These are phyloP conservation scores for Hemibagrus guttatus DNA, from an alignment of 2,797 vertebrate species.

Conservation along the genomic window DNA sequence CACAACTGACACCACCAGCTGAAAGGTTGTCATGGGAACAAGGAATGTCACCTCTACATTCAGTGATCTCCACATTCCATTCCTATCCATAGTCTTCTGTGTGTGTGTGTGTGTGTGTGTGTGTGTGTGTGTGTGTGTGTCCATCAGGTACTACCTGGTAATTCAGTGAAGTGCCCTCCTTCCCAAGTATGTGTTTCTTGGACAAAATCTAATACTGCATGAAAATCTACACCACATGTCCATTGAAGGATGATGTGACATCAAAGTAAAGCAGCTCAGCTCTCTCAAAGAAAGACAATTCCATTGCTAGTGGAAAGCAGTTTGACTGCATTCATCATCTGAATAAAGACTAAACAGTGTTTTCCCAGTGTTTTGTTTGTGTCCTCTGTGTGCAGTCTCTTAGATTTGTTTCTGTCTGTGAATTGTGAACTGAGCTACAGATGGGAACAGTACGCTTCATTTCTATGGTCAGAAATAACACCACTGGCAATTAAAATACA, in stretches of 20 bases:
- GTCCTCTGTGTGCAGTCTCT: background rate
- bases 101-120: constrained; percentile 9
- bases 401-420: background rate
- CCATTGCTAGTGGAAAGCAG: background rate
- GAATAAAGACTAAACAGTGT: background rate
- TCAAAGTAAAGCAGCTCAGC: background rate
- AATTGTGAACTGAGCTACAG: background rate
- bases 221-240: too few relatives aligned
- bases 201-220: background rate
- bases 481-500: background rate
- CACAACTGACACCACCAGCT: constrained; percentile 33
- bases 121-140: background rate
- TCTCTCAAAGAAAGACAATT: background rate
- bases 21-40: constrained; percentile 50
- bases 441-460: background rate
- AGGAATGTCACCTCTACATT: constrained; percentile 51
- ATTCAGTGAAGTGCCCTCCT: background rate
- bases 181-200: background rate
- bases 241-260: background rate
- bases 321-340: background rate
- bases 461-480: background rate
- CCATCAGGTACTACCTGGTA: background rate
- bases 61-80: constrained; percentile 39
- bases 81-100: constrained; percentile 22
- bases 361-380: background rate